Base-by-base conservation (phyloP, 1,140 invertebrate species). In the Drosophila saltans region DNA sequence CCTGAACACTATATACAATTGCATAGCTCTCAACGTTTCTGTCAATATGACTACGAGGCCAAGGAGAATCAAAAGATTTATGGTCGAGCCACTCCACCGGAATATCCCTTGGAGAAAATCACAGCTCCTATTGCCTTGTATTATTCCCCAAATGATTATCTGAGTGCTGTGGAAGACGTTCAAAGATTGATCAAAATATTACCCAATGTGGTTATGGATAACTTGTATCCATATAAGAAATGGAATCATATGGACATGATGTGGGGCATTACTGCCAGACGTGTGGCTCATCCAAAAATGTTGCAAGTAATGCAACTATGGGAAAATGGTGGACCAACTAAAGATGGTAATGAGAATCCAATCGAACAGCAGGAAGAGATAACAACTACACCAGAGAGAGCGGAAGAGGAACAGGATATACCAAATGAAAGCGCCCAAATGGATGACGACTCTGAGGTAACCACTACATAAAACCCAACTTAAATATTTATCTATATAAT, bases 131-230 rank as follows among this genome's bases (percentile, higher is more conserved):
- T 96, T 2, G 95, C 94, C 28, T 78, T 97, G 3, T 95, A 96
- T 85, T 96, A 95, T 75, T 94, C 94, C 10, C 93, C 94, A 33
- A 95, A 95, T 72, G 97, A 98, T 84, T 95, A 94, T 72, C 86
- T 97, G 0, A 94, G 93, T 2, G 92, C 94, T 58, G 92, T 93
- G 1, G 76, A 80, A 24, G 95, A 96, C 88, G 93, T 95, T 0
- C 92, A 93, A 65, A 93, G 92, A 62, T 75, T 96, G 41, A 93
- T 92, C 3, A 90, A 92, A n/a, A 90, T 93, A 66, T 91, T 96
- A 9, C 91, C 90, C 30, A 91, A 92, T 69, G 76, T 93, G 0
- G 89, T 93, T 1, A 93, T 92, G 30, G 92, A 92, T 66, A 91
- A 92, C 62, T 64, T 91, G 67, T 92, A 94, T 45, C 83, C 92